Base-by-base conservation (phyloP, 2,888 invertebrate species). In the Scaptodrosophila latifasciaeformis region DNA sequence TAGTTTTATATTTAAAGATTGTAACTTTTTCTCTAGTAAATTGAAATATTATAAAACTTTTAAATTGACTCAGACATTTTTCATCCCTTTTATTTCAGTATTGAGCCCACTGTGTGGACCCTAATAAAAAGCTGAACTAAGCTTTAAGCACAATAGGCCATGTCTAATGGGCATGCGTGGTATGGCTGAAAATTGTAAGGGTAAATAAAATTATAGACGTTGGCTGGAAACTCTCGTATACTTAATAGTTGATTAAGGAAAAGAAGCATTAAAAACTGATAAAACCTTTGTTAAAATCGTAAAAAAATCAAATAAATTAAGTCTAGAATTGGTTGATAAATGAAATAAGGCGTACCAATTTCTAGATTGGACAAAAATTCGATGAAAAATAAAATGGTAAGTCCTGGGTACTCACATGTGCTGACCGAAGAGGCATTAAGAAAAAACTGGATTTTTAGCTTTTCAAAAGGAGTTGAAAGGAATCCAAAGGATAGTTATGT, bases 131-230 rank as follows among this genome's bases (percentile, higher is more conserved):
- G n/a, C n/a, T n/a, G n/a, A n/a, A n/a, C n/a, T n/a, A n/a, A n/a
- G n/a, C n/a, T n/a, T n/a, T n/a, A n/a, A n/a, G n/a, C n/a, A 7
- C 24, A 7, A 24, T 5, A 24, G 24, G 4, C 24, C 24, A 7
- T 7, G 24, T 3, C 24, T 7, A 7, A 4, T 21, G 50, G 43
- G 59, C 70, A 54, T 71, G 70, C 72, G 70, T 69, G 49, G 9
- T 37, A 9, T 2, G n/a, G 15, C 40, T 62, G 59, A 69, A 76
- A 65, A 76, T 71, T 58, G 58, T 54, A 68, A 68, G 79, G 65
- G 68, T 71, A 71, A 76, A 79, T 71, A 71, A 65, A 76, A 79
- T 76, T 79, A 76, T 79, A 71, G 65, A 68, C 69, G 72, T 58
- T 69, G 49, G 57, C 54, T 62, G 59, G 65, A 52, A 71, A 54